phyloP scores from a whole-genome alignment of 2,797 vertebrate species.

The Fistularia commersonii region DNA sequence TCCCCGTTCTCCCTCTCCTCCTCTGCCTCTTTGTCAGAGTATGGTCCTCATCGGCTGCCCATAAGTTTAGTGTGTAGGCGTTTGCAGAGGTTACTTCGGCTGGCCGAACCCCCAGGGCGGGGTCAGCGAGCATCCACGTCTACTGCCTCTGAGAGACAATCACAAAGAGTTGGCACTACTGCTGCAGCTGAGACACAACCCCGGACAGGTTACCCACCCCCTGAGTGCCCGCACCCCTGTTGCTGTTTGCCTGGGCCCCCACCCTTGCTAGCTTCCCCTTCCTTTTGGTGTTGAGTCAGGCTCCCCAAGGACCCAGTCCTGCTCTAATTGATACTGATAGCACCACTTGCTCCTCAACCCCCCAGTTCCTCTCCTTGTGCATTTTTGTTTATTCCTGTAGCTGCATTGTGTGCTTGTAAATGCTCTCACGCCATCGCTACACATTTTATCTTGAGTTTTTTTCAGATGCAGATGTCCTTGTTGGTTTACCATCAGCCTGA shows the following conservation, averaged over 20 bases:
- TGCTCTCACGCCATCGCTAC: slow-evolving; percentile 27
- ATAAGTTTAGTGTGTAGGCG: slow-evolving; percentile 98
- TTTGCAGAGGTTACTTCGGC: slow-evolving; percentile 91
- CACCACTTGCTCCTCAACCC: slow-evolving; percentile 23
- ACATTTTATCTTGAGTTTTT: slow-evolving; percentile 48
- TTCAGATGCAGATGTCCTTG: slow-evolving; percentile 33
- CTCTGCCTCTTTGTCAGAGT: slow-evolving; percentile 79
- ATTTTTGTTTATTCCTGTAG: slow-evolving; percentile 19
- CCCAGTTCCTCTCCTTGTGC: slow-evolving; percentile 28
- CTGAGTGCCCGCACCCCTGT: slow-evolving; percentile 16
- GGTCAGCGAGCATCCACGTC: slow-evolving; percentile 72
- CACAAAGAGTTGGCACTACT: slow-evolving; percentile 72
- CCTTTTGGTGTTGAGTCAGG: slow-evolving; percentile 3
- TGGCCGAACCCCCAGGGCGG: slow-evolving; percentile 90
- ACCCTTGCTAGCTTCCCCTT: slow-evolving; percentile 5
- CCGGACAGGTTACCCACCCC: slow-evolving; percentile 81
- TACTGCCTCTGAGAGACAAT: slow-evolving; percentile 72
- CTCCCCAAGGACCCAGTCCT: slow-evolving; percentile 23
- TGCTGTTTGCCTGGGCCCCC: slow-evolving; percentile 10
- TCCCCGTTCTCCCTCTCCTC: slow-evolving; percentile 69
- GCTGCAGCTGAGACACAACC: slow-evolving; percentile 68
- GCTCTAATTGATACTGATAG: slow-evolving; percentile 39
- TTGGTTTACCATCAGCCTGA: slow-evolving; percentile 50
- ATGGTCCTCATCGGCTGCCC: slow-evolving; percentile 86
- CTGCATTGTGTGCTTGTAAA: slow-evolving; percentile 14